These are phyloP conservation scores for Hippolais icterina DNA, from an alignment of 2,113 vertebrate species.

Conservation along the genomic window DNA sequence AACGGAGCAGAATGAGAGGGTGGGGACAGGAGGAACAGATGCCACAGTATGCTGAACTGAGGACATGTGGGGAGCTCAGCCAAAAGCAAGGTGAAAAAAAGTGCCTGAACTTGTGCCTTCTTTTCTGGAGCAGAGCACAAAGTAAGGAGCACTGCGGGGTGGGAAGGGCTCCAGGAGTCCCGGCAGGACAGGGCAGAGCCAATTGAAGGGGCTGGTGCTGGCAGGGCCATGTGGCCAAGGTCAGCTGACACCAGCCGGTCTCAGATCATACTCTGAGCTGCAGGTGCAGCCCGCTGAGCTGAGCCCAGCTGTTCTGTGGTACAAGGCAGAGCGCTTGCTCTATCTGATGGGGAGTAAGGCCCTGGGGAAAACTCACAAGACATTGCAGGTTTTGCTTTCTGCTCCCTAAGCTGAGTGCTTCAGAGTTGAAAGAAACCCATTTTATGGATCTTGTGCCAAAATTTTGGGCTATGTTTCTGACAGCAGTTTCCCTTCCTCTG, in stretches of 20 bases:
- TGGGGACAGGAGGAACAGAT: not conserved
- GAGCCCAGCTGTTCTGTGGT: fast-evolving
- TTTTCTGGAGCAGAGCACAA: not conserved
- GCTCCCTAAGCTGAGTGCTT: not conserved
- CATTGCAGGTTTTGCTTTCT: not conserved
- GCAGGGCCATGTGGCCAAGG: not conserved
- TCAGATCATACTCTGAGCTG: not conserved
- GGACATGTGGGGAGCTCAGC: not conserved
- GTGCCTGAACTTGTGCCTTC: not conserved
- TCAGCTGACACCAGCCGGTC: not conserved
- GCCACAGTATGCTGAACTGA: fast-evolving
- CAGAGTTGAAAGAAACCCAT: not conserved
- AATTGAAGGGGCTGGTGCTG: fast-evolving
- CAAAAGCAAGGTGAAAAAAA: not conserved
- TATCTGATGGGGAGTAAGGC: fast-evolving
- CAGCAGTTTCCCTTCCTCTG: not conserved
- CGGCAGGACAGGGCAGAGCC: not conserved
- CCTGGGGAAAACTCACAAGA: no score
- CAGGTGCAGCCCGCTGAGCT: not conserved
- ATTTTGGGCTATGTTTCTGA: not conserved
- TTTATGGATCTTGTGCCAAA: not conserved
- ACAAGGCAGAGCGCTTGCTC: not conserved
- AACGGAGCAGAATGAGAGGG: not conserved
- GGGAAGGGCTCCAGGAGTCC: not conserved
- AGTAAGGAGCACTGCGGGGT: fast-evolving